Percentiles rank a stretch among this genome's conserved stretches.
These are phyloP conservation scores for Catocala sponsa DNA, from an alignment of 2,888 invertebrate genomes.

Conservation along the genomic window DNA sequence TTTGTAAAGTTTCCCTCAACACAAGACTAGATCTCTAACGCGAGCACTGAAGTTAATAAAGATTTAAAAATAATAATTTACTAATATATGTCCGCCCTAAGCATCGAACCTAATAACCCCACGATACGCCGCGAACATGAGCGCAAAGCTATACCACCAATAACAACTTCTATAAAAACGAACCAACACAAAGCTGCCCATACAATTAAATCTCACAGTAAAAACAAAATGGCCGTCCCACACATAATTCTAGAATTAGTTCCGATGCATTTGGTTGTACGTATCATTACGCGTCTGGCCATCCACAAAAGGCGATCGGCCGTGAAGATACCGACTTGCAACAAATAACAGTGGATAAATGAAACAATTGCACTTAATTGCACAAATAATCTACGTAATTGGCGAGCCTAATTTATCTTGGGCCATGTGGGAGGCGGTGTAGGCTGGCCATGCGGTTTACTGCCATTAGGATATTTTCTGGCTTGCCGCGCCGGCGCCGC, in stretches of 20 bases:
- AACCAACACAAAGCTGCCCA: neutral
- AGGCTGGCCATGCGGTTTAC: slow-evolving; percentile 18
- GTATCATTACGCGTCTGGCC: slow-evolving; percentile 26
- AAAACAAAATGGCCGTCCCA: slow-evolving; percentile 12
- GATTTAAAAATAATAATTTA: too few relatives aligned
- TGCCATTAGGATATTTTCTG: slow-evolving; percentile 4
- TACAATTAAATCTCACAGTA: slow-evolving; percentile 1
- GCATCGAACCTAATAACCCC: too few relatives aligned
- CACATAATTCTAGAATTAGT: slow-evolving; percentile 12
- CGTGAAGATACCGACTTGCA: slow-evolving; percentile 36
- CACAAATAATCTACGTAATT: slow-evolving; percentile 67
- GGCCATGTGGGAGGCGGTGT: slow-evolving; percentile 49
- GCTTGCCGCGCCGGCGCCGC: too few relatives aligned
- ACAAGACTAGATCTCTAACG: too few relatives aligned
- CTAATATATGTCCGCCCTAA: too few relatives aligned
- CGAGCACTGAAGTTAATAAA: too few relatives aligned
- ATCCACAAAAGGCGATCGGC: slow-evolving; percentile 30
- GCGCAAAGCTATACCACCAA: too few relatives aligned
- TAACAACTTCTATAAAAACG: too few relatives aligned
- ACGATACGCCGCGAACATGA: too few relatives aligned
- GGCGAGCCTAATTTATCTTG: slow-evolving; percentile 55
- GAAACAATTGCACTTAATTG: slow-evolving; percentile 65
- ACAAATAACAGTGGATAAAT: slow-evolving; percentile 48
- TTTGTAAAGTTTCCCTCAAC: too few relatives aligned
- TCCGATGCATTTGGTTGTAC: slow-evolving; percentile 6